Base-by-base conservation (phyloP, 2,888 invertebrate genomes). In the Alloplasta piceator region DNA sequence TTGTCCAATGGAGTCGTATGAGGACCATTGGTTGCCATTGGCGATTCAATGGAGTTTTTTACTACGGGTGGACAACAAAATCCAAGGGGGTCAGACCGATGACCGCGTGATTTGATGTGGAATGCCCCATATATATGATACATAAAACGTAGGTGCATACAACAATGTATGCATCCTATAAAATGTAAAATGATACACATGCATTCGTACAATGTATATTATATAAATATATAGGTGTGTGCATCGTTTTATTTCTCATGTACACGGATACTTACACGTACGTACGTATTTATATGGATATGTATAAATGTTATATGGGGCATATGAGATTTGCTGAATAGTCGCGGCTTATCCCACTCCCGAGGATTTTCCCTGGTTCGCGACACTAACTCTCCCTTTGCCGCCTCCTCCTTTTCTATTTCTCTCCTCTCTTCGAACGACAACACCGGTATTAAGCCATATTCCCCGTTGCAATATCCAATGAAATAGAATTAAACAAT, bases 321-420 rank as follows among this genome's bases (percentile, higher is more conserved):
- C 77, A 76, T 73, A 77, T 77, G 80, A 72, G 80, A 80, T 80
- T 80, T 77, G 68, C 68, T 60, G 80, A 80, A 80, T 77, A 77
- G 68, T 73, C 68, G 80, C 43, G 77, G 80, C 80, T 80, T 77
- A 80, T 80, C 77, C 80, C 64, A 77, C 75, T 73, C 26, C 26
- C 72, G 63, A 72, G 80, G 80, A 80, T 80, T 80, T 73, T 64
- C 68, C 58, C 68, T 56, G 68, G 6, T 77, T 73, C 63, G 58
- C 58, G 71, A 73, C 66, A 73, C 73, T 52, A 55, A 77, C 72
- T 73, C 73, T 77, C 76, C 64, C 73, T 77, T 77, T 63, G 63
- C 50, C 68, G 4, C 71, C n/a, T 41, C 16, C 43, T 38, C 41
- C 16, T 4, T 46, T 41, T 55, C n/a, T 55, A 50, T 66, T 16